phyloP scores from a whole-genome alignment of 2,888 invertebrate genomes.

The Xanthia togata region DNA sequence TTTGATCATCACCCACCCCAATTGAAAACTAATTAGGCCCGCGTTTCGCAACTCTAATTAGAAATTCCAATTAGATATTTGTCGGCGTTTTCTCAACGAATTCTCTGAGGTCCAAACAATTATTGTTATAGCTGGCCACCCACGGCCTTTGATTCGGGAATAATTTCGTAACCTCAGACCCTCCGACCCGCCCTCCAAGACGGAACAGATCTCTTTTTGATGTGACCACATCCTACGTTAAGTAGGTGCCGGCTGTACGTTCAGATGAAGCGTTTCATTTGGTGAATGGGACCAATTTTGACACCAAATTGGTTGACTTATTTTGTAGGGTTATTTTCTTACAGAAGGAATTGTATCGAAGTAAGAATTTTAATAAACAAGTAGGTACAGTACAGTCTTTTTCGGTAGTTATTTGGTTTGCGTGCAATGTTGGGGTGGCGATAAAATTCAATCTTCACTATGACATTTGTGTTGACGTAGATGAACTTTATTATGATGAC shows the following conservation, averaged over 20 bases:
- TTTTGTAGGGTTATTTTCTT: constrained; percentile 3
- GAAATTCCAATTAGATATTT: constrained; percentile 90
- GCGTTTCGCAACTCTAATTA: constrained; percentile 84
- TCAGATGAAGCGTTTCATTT: constrained; percentile 47
- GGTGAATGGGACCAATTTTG: background rate
- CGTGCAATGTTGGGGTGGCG: background rate
- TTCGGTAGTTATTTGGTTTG: background rate
- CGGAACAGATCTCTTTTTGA: constrained; percentile 86
- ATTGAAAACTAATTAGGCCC: constrained; percentile 85
- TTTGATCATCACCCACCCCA: constrained; percentile 72
- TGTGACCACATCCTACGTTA: constrained; percentile 85
- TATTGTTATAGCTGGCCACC: constrained; percentile 86
- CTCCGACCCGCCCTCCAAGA: constrained; percentile 62
- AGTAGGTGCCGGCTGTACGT: constrained; percentile 56
- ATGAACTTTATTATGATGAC: background rate
- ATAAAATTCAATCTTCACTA: no score
- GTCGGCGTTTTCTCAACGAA: constrained; percentile 79
- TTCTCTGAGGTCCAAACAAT: constrained; percentile 84
- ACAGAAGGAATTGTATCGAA: background rate
- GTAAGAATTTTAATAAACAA: background rate
- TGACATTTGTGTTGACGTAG: background rate
- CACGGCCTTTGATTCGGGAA: constrained; percentile 76
- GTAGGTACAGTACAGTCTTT: background rate
- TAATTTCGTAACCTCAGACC: constrained; percentile 78
- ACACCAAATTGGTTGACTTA: background rate